These are phyloP conservation scores for Ceyx margarethae DNA, from an alignment of 2,113 vertebrate genomes.

Conservation along the genomic window DNA sequence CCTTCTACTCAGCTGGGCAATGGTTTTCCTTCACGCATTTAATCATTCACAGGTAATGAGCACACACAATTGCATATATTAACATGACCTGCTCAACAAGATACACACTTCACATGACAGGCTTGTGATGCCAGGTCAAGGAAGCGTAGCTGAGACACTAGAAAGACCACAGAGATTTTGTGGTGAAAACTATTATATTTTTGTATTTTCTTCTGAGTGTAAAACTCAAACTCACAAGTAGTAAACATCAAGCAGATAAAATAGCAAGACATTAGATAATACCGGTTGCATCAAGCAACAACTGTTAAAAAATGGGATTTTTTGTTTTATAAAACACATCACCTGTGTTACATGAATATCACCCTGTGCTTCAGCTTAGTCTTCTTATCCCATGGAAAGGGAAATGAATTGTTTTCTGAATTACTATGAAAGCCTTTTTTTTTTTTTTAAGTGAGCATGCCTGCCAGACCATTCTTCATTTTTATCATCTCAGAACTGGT, in stretches of 20 bases:
- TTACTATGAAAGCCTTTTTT: neutral
- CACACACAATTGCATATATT: neutral
- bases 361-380: neutral
- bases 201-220: neutral
- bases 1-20: neutral
- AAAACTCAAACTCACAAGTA: neutral
- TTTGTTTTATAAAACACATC: neutral
- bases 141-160: neutral
- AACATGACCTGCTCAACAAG: neutral
- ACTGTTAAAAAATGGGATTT: neutral
- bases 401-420: conserved; percentile 12
- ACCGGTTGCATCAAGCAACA: neutral
- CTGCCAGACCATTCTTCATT: neutral
- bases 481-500: conserved; percentile 4
- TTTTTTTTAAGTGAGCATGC: neutral
- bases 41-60: neutral
- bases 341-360: rapidly evolving
- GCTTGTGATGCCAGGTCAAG: neutral
- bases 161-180: neutral
- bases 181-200: neutral
- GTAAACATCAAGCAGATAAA: neutral
- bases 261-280: neutral
- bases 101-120: neutral
- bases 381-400: neutral
- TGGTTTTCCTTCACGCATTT: neutral